A percentile compares a stretch with the other conserved stretches of the same genome.
Evolutionary conservation across 2,113 vertebrate species (phyloP).

Genomic region (Colinus virginianus): DNA sequence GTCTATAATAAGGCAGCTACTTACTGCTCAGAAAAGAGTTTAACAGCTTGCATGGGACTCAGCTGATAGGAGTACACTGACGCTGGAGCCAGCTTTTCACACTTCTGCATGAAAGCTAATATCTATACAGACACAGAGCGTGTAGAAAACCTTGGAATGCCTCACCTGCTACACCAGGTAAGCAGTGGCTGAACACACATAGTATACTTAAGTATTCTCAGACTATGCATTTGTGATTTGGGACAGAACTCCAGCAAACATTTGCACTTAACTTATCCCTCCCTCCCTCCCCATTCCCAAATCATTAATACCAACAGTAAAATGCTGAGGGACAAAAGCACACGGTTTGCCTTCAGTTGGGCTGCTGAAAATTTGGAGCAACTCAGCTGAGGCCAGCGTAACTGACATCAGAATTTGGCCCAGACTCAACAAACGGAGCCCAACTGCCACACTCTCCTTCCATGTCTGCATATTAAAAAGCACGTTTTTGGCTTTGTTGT

Average conservation of each 20-base stretch:
- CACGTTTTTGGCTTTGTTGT: not conserved
- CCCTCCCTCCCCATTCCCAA: not conserved
- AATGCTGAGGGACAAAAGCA: constrained; percentile 44
- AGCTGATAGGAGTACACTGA: accelerated
- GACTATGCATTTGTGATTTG: not conserved
- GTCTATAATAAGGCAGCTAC: constrained; percentile 5
- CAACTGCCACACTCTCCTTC: constrained; percentile 74
- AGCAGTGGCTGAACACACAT: not conserved
- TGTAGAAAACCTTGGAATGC: not conserved
- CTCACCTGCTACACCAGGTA: not conserved
- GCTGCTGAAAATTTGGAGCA: constrained; percentile 55
- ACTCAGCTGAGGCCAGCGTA: constrained; percentile 35
- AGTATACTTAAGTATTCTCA: not conserved
- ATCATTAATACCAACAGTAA: constrained; percentile 40
- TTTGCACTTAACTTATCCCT: not conserved
- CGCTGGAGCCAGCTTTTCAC: not conserved
- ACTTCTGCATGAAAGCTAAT: not conserved
- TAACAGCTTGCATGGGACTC: not conserved
- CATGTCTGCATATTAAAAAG: constrained; percentile 76
- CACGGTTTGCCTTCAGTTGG: constrained; percentile 18
- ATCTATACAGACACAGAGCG: not conserved
- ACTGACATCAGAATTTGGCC: constrained; percentile 71
- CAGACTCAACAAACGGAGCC: constrained; percentile 57
- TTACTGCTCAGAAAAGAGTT: not conserved
- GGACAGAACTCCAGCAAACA: not conserved